Evolutionary conservation across 2,888 invertebrate species (phyloP).

Genomic region (Protophormia terraenovae): DNA sequence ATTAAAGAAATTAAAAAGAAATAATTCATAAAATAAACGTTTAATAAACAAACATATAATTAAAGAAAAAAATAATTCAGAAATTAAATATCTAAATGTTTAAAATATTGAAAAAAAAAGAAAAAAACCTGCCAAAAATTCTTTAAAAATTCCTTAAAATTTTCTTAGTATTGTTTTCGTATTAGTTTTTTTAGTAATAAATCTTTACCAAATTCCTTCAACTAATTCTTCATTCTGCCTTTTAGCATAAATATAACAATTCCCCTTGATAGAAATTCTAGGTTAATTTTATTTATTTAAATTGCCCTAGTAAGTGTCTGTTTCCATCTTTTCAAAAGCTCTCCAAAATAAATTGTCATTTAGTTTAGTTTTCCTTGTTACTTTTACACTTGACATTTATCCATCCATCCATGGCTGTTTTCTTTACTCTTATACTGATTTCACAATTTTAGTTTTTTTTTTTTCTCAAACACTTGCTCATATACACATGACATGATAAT

Average conservation of each 20-base stretch:
- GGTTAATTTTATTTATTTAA: conserved; percentile 12
- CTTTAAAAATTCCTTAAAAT: neutral
- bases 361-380: conserved; percentile 68
- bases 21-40: neutral
- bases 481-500: conserved; percentile 34
- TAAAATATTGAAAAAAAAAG: too few relatives aligned
- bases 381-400: conserved; percentile 72
- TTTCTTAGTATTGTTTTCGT: neutral
- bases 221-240: neutral
- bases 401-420: conserved; percentile 72
- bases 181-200: neutral
- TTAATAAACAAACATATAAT: too few relatives aligned
- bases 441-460: neutral
- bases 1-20: neutral
- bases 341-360: conserved; percentile 73
- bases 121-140: too few relatives aligned
- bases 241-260: neutral
- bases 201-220: neutral
- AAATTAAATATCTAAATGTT: too few relatives aligned
- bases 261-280: neutral
- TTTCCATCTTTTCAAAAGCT: conserved; percentile 16
- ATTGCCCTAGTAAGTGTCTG: neutral
- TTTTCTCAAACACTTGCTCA: conserved; percentile 15
- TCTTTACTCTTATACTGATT: neutral
- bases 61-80: too few relatives aligned